A percentile compares a stretch with the other conserved stretches of the same genome.
These are phyloP conservation scores for Atta cephalotes DNA, from an alignment of 1,140 invertebrate species.

Conservation along the genomic window DNA sequence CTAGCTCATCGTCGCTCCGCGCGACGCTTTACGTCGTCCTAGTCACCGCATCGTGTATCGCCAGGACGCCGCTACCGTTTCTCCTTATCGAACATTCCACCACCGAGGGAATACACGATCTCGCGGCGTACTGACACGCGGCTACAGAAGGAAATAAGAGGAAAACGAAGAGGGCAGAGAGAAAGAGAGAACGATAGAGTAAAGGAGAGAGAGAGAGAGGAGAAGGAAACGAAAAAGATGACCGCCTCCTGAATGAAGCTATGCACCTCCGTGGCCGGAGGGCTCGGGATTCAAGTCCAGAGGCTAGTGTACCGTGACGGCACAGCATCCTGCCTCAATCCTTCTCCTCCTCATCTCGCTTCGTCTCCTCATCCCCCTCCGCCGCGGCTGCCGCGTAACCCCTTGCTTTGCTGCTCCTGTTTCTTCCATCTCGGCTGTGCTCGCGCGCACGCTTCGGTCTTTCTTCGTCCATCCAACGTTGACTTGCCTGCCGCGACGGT, in stretches of 20 bases:
- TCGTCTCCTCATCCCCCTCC: constrained; percentile 36
- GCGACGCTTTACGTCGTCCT: constrained; percentile 35
- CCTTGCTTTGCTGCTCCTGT: constrained; percentile 30
- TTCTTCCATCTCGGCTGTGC: constrained; percentile 6
- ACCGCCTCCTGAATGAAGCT: constrained; percentile 60
- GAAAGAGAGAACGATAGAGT: not conserved
- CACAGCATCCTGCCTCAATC: constrained; percentile 78
- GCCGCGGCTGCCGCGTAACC: not conserved
- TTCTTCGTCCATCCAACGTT: constrained; percentile 64
- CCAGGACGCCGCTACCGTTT: constrained; percentile 33
- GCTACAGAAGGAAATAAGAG: constrained; percentile 49
- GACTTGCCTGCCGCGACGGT: constrained; percentile 14
- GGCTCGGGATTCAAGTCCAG: constrained; percentile 82
- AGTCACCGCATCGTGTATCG: not conserved
- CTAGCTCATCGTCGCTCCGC: constrained; percentile 36
- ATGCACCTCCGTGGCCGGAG: constrained; percentile 78
- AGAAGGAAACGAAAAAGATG: constrained; percentile 48
- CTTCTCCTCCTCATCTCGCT: constrained; percentile 37
- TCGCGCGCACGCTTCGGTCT: constrained; percentile 67
- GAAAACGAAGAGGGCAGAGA: constrained; percentile 24
- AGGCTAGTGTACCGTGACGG: constrained; percentile 84
- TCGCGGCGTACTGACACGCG: constrained; percentile 45
- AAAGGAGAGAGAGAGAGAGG: not conserved
- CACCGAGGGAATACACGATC: constrained; percentile 54
- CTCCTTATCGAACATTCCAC: constrained; percentile 62